Base-by-base conservation (phyloP, 2,797 vertebrate genomes). In the Peromyscus nudipes region DNA sequence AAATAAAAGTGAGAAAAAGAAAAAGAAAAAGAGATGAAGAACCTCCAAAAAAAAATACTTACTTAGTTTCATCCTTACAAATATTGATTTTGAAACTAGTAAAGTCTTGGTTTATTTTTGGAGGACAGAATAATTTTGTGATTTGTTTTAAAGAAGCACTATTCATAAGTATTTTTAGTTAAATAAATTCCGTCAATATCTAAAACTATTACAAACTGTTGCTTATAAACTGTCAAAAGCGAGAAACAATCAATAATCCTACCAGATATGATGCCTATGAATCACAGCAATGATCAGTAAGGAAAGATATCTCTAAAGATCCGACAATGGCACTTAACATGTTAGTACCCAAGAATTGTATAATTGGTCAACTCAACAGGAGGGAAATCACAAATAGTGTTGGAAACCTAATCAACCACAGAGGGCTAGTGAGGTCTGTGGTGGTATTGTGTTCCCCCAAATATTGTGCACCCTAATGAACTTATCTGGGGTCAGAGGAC, bases 11-110 rank as follows among this genome's bases (percentile, higher is more conserved):
- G 4, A 49, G 2, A 49, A 49, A 49, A 49, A 49, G 11, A 12
- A 49, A 49, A 52, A 52, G 49, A 52, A 52, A 52, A 52, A 52
- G 49, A 52, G 49, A 52, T 52, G 49, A 52, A 52, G 49, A 52
- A 52, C 49, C 49, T 13, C 49, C 49, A 49, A 52, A 52, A 49
- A 49, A 52, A 85, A 52, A 40, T 2, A 82, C 5, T 86, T 27
- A 65, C 89, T 92, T 92, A 83, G 19, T 90, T 97, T 91, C 46
- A 90, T 52, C 2, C 49, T 89, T 4, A 57, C 55, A 84, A 89
- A 85, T 34, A 71, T 83, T 40, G 67, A 85, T 91, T 86, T 91
- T 21, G 87, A 89, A 37, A 83, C 46, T 49, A 21, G 3, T 49
- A 69, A 29, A 69, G 69, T 49, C 2, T 25, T 80, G 27, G 25